Conservation (phyloP, 2,113 vertebrate species). For the Dinomys branickii region DNA sequence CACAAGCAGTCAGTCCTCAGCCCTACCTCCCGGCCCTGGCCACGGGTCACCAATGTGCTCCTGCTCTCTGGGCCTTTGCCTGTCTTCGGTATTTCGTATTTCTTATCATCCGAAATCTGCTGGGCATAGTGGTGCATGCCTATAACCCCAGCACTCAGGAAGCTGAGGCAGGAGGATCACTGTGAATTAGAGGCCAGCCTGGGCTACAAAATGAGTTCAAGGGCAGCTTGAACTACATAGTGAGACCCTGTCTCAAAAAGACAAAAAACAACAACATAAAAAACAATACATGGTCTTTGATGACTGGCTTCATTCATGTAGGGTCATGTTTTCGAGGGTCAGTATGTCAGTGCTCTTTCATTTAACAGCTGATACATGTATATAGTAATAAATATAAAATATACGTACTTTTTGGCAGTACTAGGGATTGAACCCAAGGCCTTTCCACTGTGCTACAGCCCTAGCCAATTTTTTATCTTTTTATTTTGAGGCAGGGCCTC, state of each 20-base stretch:
- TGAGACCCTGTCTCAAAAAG: not conserved
- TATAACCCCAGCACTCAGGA: not conserved
- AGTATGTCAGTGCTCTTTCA: fast-evolving
- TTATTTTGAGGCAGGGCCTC: not conserved
- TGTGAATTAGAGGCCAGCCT: not conserved
- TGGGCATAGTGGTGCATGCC: not conserved
- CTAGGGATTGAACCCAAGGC: not conserved
- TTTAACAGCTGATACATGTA: not conserved
- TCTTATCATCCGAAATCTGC: not conserved
- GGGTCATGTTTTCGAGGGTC: fast-evolving
- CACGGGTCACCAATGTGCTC: fast-evolving
- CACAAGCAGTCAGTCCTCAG: not conserved
- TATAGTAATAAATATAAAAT: not conserved
- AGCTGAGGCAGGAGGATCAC: not conserved
- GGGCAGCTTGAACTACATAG: not conserved
- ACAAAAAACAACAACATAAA: no score
- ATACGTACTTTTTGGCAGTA: not conserved
- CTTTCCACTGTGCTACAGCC: not conserved
- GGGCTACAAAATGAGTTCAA: not conserved
- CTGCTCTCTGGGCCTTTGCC: not conserved
- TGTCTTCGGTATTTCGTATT: not conserved
- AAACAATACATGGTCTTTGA: not conserved
- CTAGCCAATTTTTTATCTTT: not conserved
- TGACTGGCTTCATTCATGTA: not conserved
- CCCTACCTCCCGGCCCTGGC: not conserved